Evolutionary conservation across 2,113 vertebrate species (phyloP), one percentile per base, ranked within the genome.

Genomic region (Silurus meridionalis): DNA sequence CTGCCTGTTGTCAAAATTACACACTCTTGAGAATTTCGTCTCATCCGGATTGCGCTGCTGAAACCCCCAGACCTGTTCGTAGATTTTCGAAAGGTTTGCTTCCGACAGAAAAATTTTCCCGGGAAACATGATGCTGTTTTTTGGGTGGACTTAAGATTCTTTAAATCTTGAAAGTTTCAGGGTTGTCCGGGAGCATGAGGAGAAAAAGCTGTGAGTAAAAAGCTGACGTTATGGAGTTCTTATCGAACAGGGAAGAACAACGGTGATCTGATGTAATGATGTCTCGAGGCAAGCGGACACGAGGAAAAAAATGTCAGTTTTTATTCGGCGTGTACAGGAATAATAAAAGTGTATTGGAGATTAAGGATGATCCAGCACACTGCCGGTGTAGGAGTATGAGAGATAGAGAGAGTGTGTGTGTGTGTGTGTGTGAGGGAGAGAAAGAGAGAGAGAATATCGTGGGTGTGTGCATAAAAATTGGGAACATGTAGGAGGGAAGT

Each of bases 331-430:
- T 78, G 69, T 75, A 77, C 85, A 86, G 37, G 77, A 83, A 74
- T 89, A 87, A 82, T 78, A 80, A 2, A 89, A 37, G 86, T 90
- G 89, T 87, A 89, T 64, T 72, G 88, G 87, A 91, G 92, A 90
- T 88, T 83, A 83, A 84, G 84, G 90, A 91, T 94, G 92, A 95
- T 93, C 91, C 93, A 94, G 93, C 85, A 55, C 23, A 53, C 82
- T 87, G 63, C 83, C 61, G 48, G 21, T 87, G 85, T 91, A 90
- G 92, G 92, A 93, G 93, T 93, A 88, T 87, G 90, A 91, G 91
- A 91, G 67, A 72, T 52, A 61, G 71, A 86, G 87, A 83, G 86
- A 57, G 61, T 81, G 67, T 52, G 25, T 79, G 10, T 8, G 48
- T 75, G 21, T 52, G 48, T 53, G 72, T 50, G 69, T 72, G 69